Base-by-base conservation (phyloP, 2,888 invertebrate genomes). In the Mermis nigrescens region DNA sequence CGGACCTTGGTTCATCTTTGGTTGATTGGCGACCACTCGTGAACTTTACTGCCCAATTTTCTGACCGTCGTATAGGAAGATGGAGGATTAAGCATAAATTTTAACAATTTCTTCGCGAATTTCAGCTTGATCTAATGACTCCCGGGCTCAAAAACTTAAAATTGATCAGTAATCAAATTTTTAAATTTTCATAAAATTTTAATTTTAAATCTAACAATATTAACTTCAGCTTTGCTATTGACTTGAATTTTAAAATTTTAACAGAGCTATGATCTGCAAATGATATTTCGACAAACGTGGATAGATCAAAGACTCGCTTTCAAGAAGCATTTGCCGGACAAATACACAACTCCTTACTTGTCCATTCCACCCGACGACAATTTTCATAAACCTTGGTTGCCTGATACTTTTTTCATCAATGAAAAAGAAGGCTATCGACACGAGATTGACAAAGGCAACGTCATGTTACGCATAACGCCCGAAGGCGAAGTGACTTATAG, bases 241-340 rank as follows among this genome's bases (percentile, higher is more conserved):
- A n/a, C n/a, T n/a, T n/a, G 38, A 38, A 38, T 19, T 38, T 38
- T 38, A 12, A 12, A n/a, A 12, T 48, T 24, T 48, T 48, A 48
- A 7, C 48, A 48, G 48, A 48, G 24, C 24, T 48, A n/a, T 24
- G 48, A 48, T 24, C 7, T 48, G 24, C 48, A 48, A 48, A 12
- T 48, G 4, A 48, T 48, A n/a, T 48, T 48, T 24, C 48, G 48
- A 48, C 48, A 48, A 48, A 48, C 48, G 12, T 48, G 48, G 48
- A 48, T 7, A 12, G 48, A 48, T 48, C 48, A 12, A 7, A 12
- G 48, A 48, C 24, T 48, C 4, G 7, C 19, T 24, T 48, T n/a
- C 48, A 48, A 48, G 24, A 12, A 48, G 12, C 24, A n/a, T n/a
- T 7, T 24, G 24, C 7, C 12, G 19, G 19, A 12, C 12, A 24